A percentile compares a stretch with the other conserved stretches of the same genome.
Conservation (phyloP, 2,888 invertebrate species). For the Suillia variegata region DNA sequence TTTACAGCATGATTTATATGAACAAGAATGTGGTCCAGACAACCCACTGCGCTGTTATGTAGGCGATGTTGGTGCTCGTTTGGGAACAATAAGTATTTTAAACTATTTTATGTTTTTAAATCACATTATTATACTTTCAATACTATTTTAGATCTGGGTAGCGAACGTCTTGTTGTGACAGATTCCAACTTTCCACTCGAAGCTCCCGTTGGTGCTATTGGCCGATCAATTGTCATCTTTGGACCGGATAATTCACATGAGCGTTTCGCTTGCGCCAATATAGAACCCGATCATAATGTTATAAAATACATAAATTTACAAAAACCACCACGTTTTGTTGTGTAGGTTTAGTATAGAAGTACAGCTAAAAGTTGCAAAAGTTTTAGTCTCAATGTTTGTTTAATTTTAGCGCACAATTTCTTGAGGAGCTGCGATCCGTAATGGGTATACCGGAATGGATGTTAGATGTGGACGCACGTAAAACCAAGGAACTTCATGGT, state of each 20-base stretch:
- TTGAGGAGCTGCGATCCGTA: conserved; percentile 78
- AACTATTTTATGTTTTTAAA: neutral
- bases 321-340: conserved; percentile 85
- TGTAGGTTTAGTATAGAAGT: conserved; percentile 70
- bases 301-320: conserved; percentile 87
- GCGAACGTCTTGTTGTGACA: conserved; percentile 75
- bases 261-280: conserved; percentile 87
- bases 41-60: conserved; percentile 90
- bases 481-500: conserved; percentile 76
- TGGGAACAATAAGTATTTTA: conserved; percentile 75
- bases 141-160: conserved; percentile 69
- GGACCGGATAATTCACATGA: conserved; percentile 74
- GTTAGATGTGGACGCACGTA: conserved; percentile 81
- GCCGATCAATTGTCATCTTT: conserved; percentile 83
- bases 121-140: no score
- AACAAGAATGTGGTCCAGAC: conserved; percentile 84
- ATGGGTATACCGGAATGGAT: conserved; percentile 92
- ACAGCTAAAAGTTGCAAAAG: neutral
- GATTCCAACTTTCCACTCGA: conserved; percentile 90
- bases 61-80: conserved; percentile 84
- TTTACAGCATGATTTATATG: conserved; percentile 78
- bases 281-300: conserved; percentile 88
- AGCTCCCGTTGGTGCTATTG: conserved; percentile 76
- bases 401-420: conserved; percentile 86
- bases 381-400: neutral